Evolutionary conservation across 2,797 vertebrate species (phyloP).

Genomic region (Sebastes matsubarae): DNA sequence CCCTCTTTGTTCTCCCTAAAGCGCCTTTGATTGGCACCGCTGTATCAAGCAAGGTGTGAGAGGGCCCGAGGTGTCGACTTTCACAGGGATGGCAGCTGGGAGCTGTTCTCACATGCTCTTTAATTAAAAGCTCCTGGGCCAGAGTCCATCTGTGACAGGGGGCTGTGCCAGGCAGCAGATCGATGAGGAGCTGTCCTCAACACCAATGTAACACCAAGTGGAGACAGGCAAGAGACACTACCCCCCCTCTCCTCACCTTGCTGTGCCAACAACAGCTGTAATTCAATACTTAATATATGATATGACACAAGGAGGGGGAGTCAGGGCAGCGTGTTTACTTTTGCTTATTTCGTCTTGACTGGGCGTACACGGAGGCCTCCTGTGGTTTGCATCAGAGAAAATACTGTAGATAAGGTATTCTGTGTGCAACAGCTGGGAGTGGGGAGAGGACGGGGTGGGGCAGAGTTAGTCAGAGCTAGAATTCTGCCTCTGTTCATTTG

Average conservation of each 20-base stretch:
- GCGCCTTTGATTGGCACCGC: slow-evolving; percentile 78
- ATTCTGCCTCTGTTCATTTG: slow-evolving; percentile 66
- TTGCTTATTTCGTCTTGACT: slow-evolving; percentile 68
- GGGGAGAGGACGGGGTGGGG: slow-evolving; percentile 38
- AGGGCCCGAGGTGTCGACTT: slow-evolving; percentile 80
- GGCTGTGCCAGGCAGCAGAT: slow-evolving; percentile 77
- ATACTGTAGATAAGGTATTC: slow-evolving; percentile 40
- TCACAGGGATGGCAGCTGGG: slow-evolving; percentile 82
- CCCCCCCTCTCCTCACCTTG: slow-evolving; percentile 2
- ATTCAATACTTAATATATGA: slow-evolving; percentile 74
- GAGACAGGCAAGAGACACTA: slow-evolving; percentile 67
- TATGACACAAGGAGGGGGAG: slow-evolving; percentile 62
- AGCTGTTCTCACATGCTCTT: slow-evolving; percentile 86
- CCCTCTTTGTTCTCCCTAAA: slow-evolving; percentile 75
- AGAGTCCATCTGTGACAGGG: slow-evolving; percentile 82
- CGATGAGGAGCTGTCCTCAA: slow-evolving; percentile 79
- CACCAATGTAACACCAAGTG: slow-evolving; percentile 68
- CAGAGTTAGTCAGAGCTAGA: slow-evolving; percentile 49
- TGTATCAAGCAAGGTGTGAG: slow-evolving; percentile 72
- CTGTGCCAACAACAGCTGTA: slow-evolving; percentile 70
- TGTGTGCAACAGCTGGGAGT: slow-evolving; percentile 16
- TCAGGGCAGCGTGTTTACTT: slow-evolving; percentile 56
- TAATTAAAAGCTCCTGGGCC: slow-evolving; percentile 87
- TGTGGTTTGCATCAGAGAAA: slow-evolving; percentile 57
- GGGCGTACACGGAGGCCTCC: slow-evolving; percentile 70